These are phyloP conservation scores for Charadrius vociferus DNA, from an alignment of 2,113 vertebrate genomes.

Conservation along the genomic window DNA sequence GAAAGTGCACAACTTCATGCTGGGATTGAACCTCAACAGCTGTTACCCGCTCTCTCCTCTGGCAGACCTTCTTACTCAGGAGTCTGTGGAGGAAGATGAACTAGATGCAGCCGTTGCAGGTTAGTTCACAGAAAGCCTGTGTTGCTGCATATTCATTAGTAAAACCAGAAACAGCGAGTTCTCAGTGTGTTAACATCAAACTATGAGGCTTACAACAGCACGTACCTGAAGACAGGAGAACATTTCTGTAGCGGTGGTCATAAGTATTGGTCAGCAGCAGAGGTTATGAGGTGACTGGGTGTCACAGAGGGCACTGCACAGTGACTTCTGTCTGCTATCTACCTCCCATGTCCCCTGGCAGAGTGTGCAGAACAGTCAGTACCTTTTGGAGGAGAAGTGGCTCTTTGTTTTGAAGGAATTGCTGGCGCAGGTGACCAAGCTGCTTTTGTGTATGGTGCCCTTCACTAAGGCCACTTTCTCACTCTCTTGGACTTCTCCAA, in stretches of 20 bases:
- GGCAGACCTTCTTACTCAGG: constrained; percentile 56
- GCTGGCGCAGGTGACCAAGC: neutral
- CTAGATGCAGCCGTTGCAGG: constrained; percentile 89
- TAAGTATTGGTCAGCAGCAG: neutral
- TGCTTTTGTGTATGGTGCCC: neutral
- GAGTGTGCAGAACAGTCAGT: neutral
- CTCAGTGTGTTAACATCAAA: fast-evolving
- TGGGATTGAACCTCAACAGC: constrained; percentile 92
- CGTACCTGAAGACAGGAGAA: neutral
- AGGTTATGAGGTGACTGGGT: neutral
- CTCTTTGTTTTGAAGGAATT: neutral
- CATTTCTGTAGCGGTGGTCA: fast-evolving
- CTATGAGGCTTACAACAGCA: neutral
- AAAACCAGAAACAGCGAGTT: neutral
- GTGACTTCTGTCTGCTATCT: neutral
- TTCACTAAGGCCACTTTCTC: neutral
- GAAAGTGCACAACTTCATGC: constrained; percentile 99
- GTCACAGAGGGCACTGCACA: neutral
- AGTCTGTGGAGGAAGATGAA: constrained; percentile 80
- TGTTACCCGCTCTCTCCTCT: constrained; percentile 82
- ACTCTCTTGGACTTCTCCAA: neutral
- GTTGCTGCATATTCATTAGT: fast-evolving
- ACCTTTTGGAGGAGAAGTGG: neutral
- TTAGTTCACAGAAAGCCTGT: neutral
- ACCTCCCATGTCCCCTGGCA: neutral